Evolutionary conservation across 1,140 invertebrate species (phyloP), one percentile per base, ranked within the genome.

Genomic region (Sinella curviseta): DNA sequence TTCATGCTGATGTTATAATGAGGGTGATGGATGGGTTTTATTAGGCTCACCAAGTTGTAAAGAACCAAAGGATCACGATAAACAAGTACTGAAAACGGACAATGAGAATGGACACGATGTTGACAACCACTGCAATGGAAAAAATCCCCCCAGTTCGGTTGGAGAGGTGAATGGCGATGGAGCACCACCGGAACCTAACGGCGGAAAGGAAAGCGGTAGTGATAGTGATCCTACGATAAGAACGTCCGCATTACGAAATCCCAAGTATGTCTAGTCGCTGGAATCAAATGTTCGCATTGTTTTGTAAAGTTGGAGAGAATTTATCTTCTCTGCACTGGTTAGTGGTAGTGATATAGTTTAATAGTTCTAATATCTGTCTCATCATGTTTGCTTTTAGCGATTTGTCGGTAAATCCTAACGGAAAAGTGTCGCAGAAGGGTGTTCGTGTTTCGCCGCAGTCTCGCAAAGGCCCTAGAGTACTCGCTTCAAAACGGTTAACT

Each of bases 171-270:
- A 26, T 12, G 8, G n/a, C 24, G 55, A 60, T 60, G 55, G n/a
- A 8, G 3, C 3, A n/a, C n/a, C n/a, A n/a, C n/a, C n/a, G n/a
- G n/a, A n/a, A n/a, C n/a, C n/a, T n/a, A n/a, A n/a, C n/a, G n/a
- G n/a, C n/a, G n/a, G n/a, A n/a, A n/a, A n/a, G n/a, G n/a, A n/a
- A n/a, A n/a, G 28, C 65, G 31, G 65, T 70, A 70, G 31, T 33
- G 65, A 70, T 70, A 70, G 65, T 70, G 65, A 70, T 33, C 8
- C 65, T 16, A 70, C 65, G 31, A 70, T 70, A 14, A 70, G 65
- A 24, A 70, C 65, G 1, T 70, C 65, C 1, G 31, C 65, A 8
- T 33, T 70, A 70, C 8, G 31, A 70, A 70, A 70, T 70, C 65
- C 65, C 8, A 70, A 70, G 65, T 70, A 70, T 24, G 55, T n/a